These are phyloP conservation scores for Drosophila grimshawi DNA, from an alignment of 1,140 invertebrate genomes.

Conservation along the genomic window DNA sequence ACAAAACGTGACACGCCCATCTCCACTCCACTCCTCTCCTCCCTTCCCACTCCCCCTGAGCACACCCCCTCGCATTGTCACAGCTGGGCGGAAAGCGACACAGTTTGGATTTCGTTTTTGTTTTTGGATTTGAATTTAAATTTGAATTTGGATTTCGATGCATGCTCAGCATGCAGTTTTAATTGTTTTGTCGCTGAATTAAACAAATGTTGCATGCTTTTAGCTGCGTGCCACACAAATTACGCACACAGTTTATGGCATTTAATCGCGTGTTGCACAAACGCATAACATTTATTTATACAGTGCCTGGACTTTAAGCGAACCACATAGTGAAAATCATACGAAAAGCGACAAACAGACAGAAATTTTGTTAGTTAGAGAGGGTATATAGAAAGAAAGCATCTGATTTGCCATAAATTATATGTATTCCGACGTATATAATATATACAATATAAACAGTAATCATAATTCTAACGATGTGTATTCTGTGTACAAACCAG, in stretches of 20 bases:
- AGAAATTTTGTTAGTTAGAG: no score
- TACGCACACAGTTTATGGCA: constrained; percentile 64
- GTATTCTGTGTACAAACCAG: no score
- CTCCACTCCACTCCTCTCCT: background rate
- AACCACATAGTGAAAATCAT: background rate
- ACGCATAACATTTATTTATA: constrained; percentile 29
- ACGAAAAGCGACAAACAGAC: no score
- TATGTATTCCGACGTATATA: no score
- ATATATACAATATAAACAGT: no score
- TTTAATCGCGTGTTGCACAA: constrained; percentile 57
- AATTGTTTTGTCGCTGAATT: constrained; percentile 75
- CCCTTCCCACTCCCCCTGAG: background rate
- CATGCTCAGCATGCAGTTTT: constrained; percentile 70
- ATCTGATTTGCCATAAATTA: no score
- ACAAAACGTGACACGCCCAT: constrained; percentile 67
- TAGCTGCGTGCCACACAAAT: constrained; percentile 14
- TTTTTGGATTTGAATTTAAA: constrained; percentile 10
- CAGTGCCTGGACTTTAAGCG: constrained; percentile 52
- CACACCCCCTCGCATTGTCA: background rate
- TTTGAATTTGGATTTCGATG: constrained; percentile 22
- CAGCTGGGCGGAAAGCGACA: constrained; percentile 55
- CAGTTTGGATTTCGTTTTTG: constrained; percentile 51
- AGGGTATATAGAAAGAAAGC: no score
- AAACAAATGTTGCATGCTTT: constrained; percentile 34
- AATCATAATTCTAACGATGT: no score